Percentiles rank a stretch among this genome's conserved stretches.
These are phyloP conservation scores for Neomonachus schauinslandi DNA, from an alignment of 2,113 vertebrate genomes.

Conservation along the genomic window DNA sequence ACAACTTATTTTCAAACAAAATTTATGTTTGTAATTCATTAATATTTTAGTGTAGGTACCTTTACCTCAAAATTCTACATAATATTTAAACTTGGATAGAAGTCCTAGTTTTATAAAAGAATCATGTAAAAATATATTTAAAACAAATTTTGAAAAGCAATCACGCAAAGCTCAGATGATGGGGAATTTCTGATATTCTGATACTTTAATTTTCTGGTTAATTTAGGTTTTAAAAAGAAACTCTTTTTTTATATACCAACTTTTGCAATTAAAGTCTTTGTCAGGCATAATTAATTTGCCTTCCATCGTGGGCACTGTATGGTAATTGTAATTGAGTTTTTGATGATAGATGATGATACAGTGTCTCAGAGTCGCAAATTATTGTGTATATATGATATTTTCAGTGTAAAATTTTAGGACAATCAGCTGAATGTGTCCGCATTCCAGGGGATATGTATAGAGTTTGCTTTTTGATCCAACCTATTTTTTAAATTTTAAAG, in stretches of 20 bases:
- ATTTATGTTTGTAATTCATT: not conserved
- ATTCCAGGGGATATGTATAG: accelerated
- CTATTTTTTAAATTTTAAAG: constrained; percentile 23
- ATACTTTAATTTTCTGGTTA: not conserved
- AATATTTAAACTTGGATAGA: not conserved
- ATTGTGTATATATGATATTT: not conserved
- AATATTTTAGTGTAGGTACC: not conserved
- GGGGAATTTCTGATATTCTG: not conserved
- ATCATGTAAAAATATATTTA: not conserved
- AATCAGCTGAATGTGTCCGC: not conserved
- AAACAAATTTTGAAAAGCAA: constrained; percentile 23
- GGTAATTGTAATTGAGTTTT: not conserved
- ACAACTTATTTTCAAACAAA: not conserved
- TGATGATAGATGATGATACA: not conserved
- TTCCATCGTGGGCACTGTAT: not conserved
- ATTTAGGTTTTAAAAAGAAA: not conserved
- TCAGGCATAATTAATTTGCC: not conserved
- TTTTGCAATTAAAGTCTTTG: not conserved
- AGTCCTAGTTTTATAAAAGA: not conserved
- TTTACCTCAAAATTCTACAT: not conserved
- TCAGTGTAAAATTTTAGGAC: not conserved
- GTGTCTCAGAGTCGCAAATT: not conserved
- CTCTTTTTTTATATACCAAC: not conserved
- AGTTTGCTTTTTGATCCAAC: not conserved
- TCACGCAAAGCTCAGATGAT: not conserved